phyloP scores from a whole-genome alignment of 2,888 invertebrate species.

The Chaetogeoica ovagalla region DNA sequence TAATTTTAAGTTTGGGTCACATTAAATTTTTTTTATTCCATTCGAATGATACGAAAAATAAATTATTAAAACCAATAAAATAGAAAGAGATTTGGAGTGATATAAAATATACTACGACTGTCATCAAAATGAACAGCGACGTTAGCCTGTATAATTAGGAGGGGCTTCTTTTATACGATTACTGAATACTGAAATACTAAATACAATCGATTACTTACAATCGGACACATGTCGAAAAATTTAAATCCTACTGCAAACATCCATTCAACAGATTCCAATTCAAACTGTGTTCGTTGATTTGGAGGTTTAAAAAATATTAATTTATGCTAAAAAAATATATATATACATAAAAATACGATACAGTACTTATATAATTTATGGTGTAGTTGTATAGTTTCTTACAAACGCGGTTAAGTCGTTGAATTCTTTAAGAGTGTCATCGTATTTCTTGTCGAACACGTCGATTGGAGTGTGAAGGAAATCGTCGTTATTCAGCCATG shows the following conservation, averaged over 20 bases:
- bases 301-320: conserved; percentile 19
- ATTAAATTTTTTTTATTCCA: too few species aligned
- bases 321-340: conserved; percentile 29
- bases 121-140: too few species aligned
- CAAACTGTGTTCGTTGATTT: not conserved
- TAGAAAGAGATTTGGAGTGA: too few species aligned
- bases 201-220: not conserved
- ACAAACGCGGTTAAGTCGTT: conserved; percentile 19
- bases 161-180: too few species aligned
- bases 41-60: too few species aligned
- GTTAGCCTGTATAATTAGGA: too few species aligned
- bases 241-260: conserved; percentile 21
- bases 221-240: conserved; percentile 18
- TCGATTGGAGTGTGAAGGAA: not conserved
- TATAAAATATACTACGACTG: too few species aligned
- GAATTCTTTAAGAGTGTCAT: not conserved
- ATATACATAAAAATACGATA: not conserved
- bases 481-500: conserved; percentile 7
- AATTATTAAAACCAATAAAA: too few species aligned
- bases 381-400: not conserved
- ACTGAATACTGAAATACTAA: too few species aligned
- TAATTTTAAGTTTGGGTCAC: too few species aligned
- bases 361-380: not conserved
- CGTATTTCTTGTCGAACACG: not conserved
- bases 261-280: conserved; percentile 32